Percentiles rank a stretch among this genome's conserved stretches.
phyloP scores from a whole-genome alignment of 2,888 invertebrate genomes.

The Therioaphis trifolii region DNA sequence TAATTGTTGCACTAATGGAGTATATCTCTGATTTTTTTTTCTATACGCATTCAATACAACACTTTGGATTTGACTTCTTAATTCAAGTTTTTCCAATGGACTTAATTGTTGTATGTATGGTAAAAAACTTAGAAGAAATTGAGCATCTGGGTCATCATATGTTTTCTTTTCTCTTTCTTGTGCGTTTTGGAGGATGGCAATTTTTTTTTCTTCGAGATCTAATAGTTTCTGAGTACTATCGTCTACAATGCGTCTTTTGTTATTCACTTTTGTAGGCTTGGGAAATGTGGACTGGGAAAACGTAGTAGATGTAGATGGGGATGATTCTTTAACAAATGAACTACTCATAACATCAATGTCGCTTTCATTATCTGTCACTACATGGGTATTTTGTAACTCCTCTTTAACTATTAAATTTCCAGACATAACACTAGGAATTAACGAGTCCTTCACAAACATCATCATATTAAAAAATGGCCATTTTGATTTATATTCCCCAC shows the following conservation, averaged over 20 bases:
- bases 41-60: background rate
- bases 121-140: conserved; percentile 2
- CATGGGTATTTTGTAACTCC: background rate
- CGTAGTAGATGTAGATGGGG: background rate
- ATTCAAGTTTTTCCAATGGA: background rate
- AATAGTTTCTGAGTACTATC: background rate
- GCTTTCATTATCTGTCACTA: background rate
- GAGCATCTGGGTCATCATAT: background rate
- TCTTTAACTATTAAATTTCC: no score
- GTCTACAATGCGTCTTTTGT: background rate
- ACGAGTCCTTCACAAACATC: background rate
- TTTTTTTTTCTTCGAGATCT: conserved; percentile 6
- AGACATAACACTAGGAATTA: background rate
- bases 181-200: background rate
- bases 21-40: conserved; percentile 6
- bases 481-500: background rate
- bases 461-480: background rate
- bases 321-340: background rate
- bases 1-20: no score
- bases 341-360: background rate
- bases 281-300: no score
- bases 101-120: background rate
- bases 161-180: background rate
- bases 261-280: background rate
- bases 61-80: background rate